Percentiles rank a stretch among this genome's conserved stretches.
These are phyloP conservation scores for Agrotis clavis DNA, from an alignment of 2,888 invertebrate genomes.

Conservation along the genomic window DNA sequence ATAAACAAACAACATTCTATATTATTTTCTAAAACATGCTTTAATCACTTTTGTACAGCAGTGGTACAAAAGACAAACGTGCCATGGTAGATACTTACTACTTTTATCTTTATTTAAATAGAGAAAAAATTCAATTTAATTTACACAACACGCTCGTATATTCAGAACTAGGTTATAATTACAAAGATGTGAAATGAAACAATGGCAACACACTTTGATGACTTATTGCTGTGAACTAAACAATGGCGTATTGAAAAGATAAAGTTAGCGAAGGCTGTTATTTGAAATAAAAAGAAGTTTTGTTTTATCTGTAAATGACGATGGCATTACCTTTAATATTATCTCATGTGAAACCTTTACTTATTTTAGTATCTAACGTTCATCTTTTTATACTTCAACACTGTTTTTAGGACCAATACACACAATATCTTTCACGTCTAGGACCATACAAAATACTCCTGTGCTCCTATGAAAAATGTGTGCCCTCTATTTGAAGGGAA, in stretches of 20 bases:
- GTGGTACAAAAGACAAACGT: background rate
- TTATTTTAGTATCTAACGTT: background rate
- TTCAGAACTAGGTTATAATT: constrained; percentile 51
- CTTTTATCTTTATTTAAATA: constrained; percentile 18
- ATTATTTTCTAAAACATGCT: constrained; percentile 4
- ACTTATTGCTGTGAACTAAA: constrained; percentile 67
- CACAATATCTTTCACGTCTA: background rate
- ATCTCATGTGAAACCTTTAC: background rate
- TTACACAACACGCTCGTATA: constrained; percentile 46
- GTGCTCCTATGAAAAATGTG: too few species aligned
- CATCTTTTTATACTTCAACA: background rate
- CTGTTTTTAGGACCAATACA: background rate
- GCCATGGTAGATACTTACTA: background rate
- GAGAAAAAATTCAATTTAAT: constrained; percentile 19
- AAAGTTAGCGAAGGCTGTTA: constrained; percentile 51
- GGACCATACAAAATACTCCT: background rate
- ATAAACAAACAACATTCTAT: constrained; percentile 46
- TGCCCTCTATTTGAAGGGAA: background rate
- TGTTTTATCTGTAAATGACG: constrained; percentile 29
- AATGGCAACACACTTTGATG: constrained; percentile 66
- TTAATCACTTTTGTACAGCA: constrained; percentile 24
- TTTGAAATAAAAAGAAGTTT: constrained; percentile 39
- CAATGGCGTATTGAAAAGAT: constrained; percentile 81
- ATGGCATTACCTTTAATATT: background rate
- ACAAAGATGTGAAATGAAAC: constrained; percentile 62